Percentiles rank a stretch among this genome's conserved stretches.
phyloP scores from a whole-genome alignment of 2,888 invertebrate genomes.

The Philhelius pedissequus region DNA sequence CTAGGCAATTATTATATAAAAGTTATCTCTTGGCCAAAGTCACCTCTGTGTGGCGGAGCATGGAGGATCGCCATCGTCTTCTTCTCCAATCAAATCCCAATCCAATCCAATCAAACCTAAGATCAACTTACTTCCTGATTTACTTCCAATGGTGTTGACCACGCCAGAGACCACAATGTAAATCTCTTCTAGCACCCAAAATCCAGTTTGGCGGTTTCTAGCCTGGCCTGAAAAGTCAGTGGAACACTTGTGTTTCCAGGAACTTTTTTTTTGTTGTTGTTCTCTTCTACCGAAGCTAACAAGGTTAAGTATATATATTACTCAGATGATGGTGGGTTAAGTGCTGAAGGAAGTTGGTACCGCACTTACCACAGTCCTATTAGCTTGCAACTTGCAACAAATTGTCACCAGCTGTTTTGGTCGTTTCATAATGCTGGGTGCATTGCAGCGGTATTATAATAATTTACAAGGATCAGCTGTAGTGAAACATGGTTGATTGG shows the following conservation, averaged over 20 bases:
- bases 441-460: background rate
- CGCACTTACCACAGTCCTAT: background rate
- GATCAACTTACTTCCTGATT: constrained; percentile 11
- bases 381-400: background rate
- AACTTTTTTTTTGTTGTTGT: background rate
- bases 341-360: constrained; percentile 11
- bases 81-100: background rate
- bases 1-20: background rate
- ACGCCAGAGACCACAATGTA: background rate
- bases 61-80: background rate
- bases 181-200: background rate
- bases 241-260: constrained; percentile 3
- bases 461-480: background rate
- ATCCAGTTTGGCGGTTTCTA: constrained; percentile 5
- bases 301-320: background rate
- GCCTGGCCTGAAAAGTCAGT: background rate
- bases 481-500: background rate
- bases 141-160: background rate
- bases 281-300: background rate
- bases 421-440: background rate
- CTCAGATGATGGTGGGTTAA: constrained; percentile 6
- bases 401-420: constrained; percentile 2
- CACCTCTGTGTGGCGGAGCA: background rate
- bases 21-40: background rate
- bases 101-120: background rate